Evolutionary conservation across 2,797 vertebrate species (phyloP), one percentile per base, ranked within the genome.

Genomic region (Orestias chungarensis): DNA sequence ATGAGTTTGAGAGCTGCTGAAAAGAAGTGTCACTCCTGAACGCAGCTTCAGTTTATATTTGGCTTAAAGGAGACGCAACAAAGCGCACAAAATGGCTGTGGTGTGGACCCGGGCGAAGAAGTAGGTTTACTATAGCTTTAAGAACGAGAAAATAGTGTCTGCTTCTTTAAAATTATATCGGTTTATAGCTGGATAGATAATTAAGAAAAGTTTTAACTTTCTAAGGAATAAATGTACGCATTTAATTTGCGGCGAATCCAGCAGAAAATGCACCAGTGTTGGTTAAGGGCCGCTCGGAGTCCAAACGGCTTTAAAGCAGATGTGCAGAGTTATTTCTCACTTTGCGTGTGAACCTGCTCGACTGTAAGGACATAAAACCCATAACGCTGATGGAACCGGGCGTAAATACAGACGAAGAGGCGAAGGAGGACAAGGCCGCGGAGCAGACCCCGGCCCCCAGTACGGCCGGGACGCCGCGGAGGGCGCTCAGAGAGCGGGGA

Each of bases 31-130:
- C 62, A 74, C 78, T 70, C 72, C 33, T 77, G 76, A 85, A 76
- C 4, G 78, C 74, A 76, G 40, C 89, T 74, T 72, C 82, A 20
- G 88, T 90, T 91, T 87, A 89, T 90, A 90, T 90, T 93, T 89
- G 87, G 91, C 91, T 95, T 95, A 95, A 95, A 95, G 95, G 95
- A 95, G 94, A 95, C 94, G 95, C 94, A 89, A 94, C 93, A 95
- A 94, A 94, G 93, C 89, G 83, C 84, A 85, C 90, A 87, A 91
- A 85, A 93, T 92, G 92, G 90, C 76, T 86, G 88, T 68, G 79
- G 83, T 74, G 46, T 70, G 76, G 90, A 88, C 82, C 78, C 75
- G 71, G 75, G 81, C 85, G 78, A 87, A 85, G 85, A 90, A 91
- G 86, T 87, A 91, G 91, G 91, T 92, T 94, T 91, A 91, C 95